Conservation (phyloP, 1,140 invertebrate species). For the Paramacrobiotus metropolitanus region DNA sequence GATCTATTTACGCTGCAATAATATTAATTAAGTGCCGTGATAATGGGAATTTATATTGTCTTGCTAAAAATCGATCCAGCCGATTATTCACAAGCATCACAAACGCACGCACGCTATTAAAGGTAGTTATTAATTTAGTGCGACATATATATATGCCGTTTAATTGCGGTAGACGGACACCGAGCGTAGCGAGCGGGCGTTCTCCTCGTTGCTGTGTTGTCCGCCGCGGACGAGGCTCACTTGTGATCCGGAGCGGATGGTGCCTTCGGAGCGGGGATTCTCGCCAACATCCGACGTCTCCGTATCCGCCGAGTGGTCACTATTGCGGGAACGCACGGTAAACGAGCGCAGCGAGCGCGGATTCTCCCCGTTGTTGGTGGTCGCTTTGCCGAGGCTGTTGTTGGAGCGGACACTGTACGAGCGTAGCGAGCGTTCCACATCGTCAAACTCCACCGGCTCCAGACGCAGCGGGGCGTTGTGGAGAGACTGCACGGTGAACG, state of each 20-base stretch:
- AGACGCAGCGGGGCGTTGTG: background rate
- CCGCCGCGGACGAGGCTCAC: background rate
- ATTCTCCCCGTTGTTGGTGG: background rate
- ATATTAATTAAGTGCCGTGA: too few relatives aligned
- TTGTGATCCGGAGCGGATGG: background rate
- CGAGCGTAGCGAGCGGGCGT: background rate
- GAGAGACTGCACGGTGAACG: background rate
- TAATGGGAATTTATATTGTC: too few relatives aligned
- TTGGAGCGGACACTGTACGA: too few relatives aligned
- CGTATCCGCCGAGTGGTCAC: background rate
- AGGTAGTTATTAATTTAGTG: background rate
- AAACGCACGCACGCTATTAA: background rate
- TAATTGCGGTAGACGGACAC: slow-evolving; percentile 2
- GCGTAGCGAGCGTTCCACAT: background rate
- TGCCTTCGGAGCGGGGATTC: background rate
- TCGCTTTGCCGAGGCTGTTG: too few relatives aligned
- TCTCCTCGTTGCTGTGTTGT: background rate
- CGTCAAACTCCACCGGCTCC: background rate
- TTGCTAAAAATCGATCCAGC: background rate
- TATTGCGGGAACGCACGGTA: background rate
- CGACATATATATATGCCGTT: background rate
- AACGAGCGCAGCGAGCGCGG: background rate
- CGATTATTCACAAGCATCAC: background rate
- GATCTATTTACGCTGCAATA: too few relatives aligned
- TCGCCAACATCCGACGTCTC: background rate